Percentiles rank a stretch among this genome's conserved stretches.
Conservation (phyloP, 2,113 vertebrate species). For the Eleginops maclovinus region DNA sequence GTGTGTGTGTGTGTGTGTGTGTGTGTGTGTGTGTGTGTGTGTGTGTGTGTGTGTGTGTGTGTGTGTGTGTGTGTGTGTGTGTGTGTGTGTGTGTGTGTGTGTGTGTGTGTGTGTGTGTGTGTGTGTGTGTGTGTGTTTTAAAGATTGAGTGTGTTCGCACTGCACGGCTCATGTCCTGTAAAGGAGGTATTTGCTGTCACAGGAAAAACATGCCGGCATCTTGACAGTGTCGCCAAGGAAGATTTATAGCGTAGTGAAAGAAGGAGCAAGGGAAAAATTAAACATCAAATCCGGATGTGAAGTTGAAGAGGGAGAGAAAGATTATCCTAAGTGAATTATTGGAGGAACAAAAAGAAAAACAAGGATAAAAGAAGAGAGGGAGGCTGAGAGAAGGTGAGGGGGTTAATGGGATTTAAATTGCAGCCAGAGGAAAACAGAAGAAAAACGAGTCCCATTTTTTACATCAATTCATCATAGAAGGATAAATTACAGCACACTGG, state of each 20-base stretch:
- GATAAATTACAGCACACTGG: slow-evolving; percentile 43
- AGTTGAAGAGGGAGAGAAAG: slow-evolving; percentile 34
- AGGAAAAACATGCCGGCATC: slow-evolving; percentile 60
- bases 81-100: background rate
- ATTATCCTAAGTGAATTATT: slow-evolving; percentile 45
- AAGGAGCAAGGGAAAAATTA: slow-evolving; percentile 34
- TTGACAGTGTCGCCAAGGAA: slow-evolving; percentile 57
- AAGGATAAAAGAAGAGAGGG: slow-evolving; percentile 25
- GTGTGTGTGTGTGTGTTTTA: slow-evolving; percentile 18
- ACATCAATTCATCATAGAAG: slow-evolving; percentile 47
- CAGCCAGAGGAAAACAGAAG: slow-evolving; percentile 49
- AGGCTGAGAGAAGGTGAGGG: slow-evolving; percentile 38
- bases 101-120: background rate
- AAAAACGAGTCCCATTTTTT: slow-evolving; percentile 32
- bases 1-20: slow-evolving; percentile 17
- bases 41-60: slow-evolving; percentile 15
- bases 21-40: slow-evolving; percentile 17
- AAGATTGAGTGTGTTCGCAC: slow-evolving; percentile 21
- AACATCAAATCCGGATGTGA: slow-evolving; percentile 30
- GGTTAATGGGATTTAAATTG: slow-evolving; percentile 70
- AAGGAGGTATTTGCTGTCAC: slow-evolving; percentile 69
- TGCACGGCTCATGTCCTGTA: slow-evolving; percentile 59
- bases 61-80: slow-evolving; percentile 15
- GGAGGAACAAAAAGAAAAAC: slow-evolving; percentile 19
- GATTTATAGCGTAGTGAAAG: slow-evolving; percentile 60